Conservation (phyloP, 1,140 invertebrate genomes). For the Megalonaias nervosa region DNA sequence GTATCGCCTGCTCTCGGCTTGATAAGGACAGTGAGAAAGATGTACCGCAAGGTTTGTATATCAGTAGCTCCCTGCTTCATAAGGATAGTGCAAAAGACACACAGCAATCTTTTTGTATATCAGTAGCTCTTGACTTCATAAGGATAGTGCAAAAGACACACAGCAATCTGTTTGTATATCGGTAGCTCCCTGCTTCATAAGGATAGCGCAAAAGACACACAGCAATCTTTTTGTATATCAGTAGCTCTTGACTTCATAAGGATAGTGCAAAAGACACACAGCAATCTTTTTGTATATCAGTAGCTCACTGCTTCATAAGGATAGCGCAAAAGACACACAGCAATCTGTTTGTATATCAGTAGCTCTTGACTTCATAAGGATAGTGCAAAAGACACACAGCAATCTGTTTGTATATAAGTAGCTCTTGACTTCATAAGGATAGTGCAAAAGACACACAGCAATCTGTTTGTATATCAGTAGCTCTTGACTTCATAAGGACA, state of each 20-base stretch:
- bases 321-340: too few relatives aligned
- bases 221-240: slow-evolving; percentile 5
- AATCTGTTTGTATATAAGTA: slow-evolving; percentile 33
- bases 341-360: slow-evolving; percentile 43
- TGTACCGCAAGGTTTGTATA: slow-evolving; percentile 39
- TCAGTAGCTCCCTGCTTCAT: neutral
- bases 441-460: too few relatives aligned
- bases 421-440: too few relatives aligned
- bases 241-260: neutral
- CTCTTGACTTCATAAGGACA: too few relatives aligned
- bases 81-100: too few relatives aligned
- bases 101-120: slow-evolving; percentile 32
- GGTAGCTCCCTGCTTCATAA: neutral
- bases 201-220: too few relatives aligned
- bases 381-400: slow-evolving; percentile 52
- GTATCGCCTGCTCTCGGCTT: slow-evolving; percentile 70
- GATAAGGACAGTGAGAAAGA: slow-evolving; percentile 62
- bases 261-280: too few relatives aligned
- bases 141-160: slow-evolving; percentile 42
- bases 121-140: slow-evolving; percentile 68
- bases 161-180: slow-evolving; percentile 18
- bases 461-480: slow-evolving; percentile 21
- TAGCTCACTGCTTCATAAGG: neutral
- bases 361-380: slow-evolving; percentile 68
- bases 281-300: slow-evolving; percentile 4